Evolutionary conservation across 2,888 invertebrate species (phyloP), one percentile per base, ranked within the genome.

Genomic region (Drosophila suboccidentalis): DNA sequence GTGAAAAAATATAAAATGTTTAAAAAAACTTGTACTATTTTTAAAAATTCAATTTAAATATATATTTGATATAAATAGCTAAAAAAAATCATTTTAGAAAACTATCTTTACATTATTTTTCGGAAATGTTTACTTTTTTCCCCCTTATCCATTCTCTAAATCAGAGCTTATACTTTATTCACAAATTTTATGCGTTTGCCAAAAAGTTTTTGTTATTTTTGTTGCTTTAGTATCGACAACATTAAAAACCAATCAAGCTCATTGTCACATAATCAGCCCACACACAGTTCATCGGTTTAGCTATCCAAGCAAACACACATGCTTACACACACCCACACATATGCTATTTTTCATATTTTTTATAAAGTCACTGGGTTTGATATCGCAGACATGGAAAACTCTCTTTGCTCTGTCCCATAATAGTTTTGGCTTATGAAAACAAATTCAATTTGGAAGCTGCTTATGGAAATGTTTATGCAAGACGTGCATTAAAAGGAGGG

Each of bases 371-470:
- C 46, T 60, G 29, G 10, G 8, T 17, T 41, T 41, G 65, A 53
- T 69, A 60, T 64, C 63, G 41, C 39, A 41, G 8, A 46, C 36
- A 15, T 11, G 49, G 32, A n/a, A 50, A 75, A 71, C 79, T 79
- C 80, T 78, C 82, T 78, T 73, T 82, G 71, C 65, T 61, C 65
- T 61, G 36, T 61, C 80, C 68, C 67, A 85, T 88, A 85, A 88
- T 88, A 85, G 84, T 85, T 85, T 88, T 88, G 88, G 87, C 84
- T 88, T 85, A 86, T 86, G 83, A 86, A 86, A 86, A 85, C 88
- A 86, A 85, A 85, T 85, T 85, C 87, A 85, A 85, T 85, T 86
- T 85, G 75, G 74, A 83, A 86, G 84, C 84, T 83, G 88, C 88
- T 85, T 85, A 85, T 85, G 87, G 78, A 88, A 88, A 88, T 85